Evolutionary conservation across 2,113 vertebrate species (phyloP), one percentile per base, ranked within the genome.

Genomic region (Oxyruncus cristatus): DNA sequence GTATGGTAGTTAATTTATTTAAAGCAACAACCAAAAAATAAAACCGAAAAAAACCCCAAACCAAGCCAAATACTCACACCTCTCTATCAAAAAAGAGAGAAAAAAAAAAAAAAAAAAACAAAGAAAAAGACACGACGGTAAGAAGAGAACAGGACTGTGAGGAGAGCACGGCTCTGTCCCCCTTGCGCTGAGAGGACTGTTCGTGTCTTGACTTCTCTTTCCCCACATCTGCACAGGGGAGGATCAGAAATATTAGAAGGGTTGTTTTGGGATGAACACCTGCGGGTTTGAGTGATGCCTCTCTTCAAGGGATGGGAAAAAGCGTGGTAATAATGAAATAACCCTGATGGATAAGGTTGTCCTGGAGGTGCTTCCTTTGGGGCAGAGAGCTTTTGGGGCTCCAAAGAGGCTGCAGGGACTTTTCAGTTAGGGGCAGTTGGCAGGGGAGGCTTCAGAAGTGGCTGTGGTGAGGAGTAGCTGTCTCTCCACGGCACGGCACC

Each of bases 121-220:
- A 26, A 44, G 18, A 59, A 75, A 10, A 46, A 46, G 30, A 24
- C 16, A 28, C 3, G 4, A 27, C 8, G 23, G 39, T 37, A 55
- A 42, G n/a, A 44, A 30, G 27, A 84, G 27, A 53, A 8, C 5
- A 37, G 65, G 20, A 16, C 0, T 14, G 8, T 37, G 7, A 23
- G 30, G 32, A 32, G 15, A 56, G 13, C 44, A 28, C 6, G 18
- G 18, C 55, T 88, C n/a, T 39, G 18, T 22, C 66, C 12, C 0
- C 19, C 39, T 19, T 70, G 27, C 53, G 58, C 23, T 66, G 18
- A 68, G 32, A 16, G 21, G 9, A 4, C 49, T 89, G 28, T 13
- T 35, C 0, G 0, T 23, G 26, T 12, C 44, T 44, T 19, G n/a
- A 9, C 6, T 47, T 6, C 27, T 14, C 20, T 62, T 68, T 28